A percentile compares a stretch with the other conserved stretches of the same genome.
Conservation (phyloP, 1,140 invertebrate genomes). For the Habropoda laboriosa region DNA sequence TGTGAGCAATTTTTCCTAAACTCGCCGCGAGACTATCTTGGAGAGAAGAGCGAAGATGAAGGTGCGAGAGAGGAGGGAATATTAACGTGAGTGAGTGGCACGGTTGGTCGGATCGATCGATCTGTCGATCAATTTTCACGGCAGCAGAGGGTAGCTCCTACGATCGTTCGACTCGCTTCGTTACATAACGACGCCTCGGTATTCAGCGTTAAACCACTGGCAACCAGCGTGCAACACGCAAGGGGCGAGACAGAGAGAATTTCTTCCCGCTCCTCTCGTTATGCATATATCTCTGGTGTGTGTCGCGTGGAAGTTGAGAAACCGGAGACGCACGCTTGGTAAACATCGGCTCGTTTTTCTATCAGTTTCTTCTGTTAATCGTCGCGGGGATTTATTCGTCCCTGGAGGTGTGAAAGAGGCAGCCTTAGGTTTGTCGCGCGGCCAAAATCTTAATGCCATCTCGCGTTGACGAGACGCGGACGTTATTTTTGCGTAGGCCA, state of each 20-base stretch:
- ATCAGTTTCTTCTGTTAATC: neutral
- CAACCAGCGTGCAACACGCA: neutral
- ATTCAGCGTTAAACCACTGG: neutral
- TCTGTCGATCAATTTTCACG: conserved; percentile 42
- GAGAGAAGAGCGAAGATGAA: neutral
- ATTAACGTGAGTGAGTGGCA: too few relatives aligned
- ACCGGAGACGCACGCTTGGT: neutral
- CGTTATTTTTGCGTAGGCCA: conserved; percentile 27
- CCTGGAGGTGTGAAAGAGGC: neutral
- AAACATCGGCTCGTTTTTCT: too few relatives aligned
- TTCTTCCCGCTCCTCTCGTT: neutral
- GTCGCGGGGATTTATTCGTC: neutral
- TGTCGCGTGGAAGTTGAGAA: too few relatives aligned
- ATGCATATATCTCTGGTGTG: too few relatives aligned
- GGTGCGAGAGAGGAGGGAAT: neutral
- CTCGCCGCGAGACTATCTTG: too few relatives aligned
- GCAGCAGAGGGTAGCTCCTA: conserved; percentile 1
- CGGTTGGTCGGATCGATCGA: conserved; percentile 7
- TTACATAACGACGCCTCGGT: conserved; percentile 20
- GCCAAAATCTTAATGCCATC: conserved; percentile 1
- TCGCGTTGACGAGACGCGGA: neutral
- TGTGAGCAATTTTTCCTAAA: too few relatives aligned
- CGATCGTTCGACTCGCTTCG: neutral
- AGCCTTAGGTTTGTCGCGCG: neutral
- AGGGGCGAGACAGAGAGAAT: neutral